A percentile compares a stretch with the other conserved stretches of the same genome.
These are phyloP conservation scores for Amphibalanus amphitrite DNA, from an alignment of 1,140 invertebrate genomes.

Conservation along the genomic window DNA sequence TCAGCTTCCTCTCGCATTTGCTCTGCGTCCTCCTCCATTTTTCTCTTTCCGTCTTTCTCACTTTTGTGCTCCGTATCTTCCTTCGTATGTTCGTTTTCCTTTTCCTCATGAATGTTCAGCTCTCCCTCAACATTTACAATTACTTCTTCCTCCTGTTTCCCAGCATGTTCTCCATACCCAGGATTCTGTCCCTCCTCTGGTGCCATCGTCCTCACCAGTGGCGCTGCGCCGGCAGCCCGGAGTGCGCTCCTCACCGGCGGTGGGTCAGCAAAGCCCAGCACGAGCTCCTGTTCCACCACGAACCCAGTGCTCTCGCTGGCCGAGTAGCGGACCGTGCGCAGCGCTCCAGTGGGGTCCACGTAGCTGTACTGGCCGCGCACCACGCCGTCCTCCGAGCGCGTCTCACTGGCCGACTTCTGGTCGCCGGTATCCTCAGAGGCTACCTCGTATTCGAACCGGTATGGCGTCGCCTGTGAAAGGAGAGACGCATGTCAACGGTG, in stretches of 20 bases:
- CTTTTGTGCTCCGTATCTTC: not conserved
- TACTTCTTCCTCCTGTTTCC: not conserved
- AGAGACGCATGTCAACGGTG: too few relatives aligned
- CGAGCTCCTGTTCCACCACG: not conserved
- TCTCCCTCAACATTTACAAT: not conserved
- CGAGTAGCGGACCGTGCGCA: slow-evolving; percentile 9
- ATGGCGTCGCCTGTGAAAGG: slow-evolving; percentile 6
- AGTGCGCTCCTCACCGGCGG: not conserved
- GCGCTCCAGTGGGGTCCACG: slow-evolving; percentile 10
- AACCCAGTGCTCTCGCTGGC: slow-evolving; percentile 9
- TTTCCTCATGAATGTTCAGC: not conserved
- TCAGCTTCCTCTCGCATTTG: not conserved
- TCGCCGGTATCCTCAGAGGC: slow-evolving; percentile 6
- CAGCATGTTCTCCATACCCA: not conserved
- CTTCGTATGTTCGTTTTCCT: not conserved
- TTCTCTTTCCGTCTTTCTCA: not conserved
- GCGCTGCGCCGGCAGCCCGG: not conserved
- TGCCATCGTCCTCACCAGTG: not conserved
- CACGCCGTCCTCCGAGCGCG: slow-evolving; percentile 8
- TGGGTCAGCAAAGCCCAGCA: not conserved
- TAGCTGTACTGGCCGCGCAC: slow-evolving; percentile 8
- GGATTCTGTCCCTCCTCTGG: not conserved
- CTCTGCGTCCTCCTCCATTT: not conserved
- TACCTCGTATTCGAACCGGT: slow-evolving; percentile 12
- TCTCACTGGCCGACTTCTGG: slow-evolving; percentile 9